Base-by-base conservation (phyloP, 2,113 vertebrate species). In the Thermophis baileyi region DNA sequence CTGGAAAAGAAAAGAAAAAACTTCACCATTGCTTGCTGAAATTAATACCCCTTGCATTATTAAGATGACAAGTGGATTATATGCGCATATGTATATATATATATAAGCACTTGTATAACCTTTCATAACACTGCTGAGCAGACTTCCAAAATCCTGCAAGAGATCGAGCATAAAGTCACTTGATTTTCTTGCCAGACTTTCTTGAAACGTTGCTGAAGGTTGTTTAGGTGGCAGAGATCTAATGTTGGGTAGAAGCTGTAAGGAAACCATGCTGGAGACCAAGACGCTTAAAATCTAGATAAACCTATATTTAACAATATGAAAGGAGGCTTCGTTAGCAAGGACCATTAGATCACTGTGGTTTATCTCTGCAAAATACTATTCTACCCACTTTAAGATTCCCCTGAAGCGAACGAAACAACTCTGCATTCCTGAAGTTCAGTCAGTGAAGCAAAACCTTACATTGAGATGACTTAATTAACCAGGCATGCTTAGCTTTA, bases 401-500 rank as follows among this genome's bases (percentile, higher is more conserved):
- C 35, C 24, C 18, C 87, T 57, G 27, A 92, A 85, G 85, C 94
- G 93, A 94, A 97, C 88, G 89, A 88, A 94, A 94, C 95, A 92
- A 90, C 93, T 94, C 95, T 96, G 51, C 97, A 98, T 98, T 98
- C 98, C 97, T 95, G 69, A 46, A 54, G 95, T 93, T 97, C 97
- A 97, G 94, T 96, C 97, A 97, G 93, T 96, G 96, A 95, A 97
- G 96, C 89, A 97, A 97, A 97, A 96, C 93, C 95, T 96, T 94
- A 95, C 95, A 95, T 97, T 95, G 91, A 94, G 95, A 97, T 97
- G 96, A 96, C 95, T 96, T 97, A 97, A 98, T 98, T 98, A 98
- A 96, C 95, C 94, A 97, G 96, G 96, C 97, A 95, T 95, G 96
- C 97, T 97, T 98, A 95, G 97, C 95, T 97, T 97, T 96, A 97